Percentiles rank a stretch among this genome's conserved stretches.
phyloP scores from a whole-genome alignment of 2,113 vertebrate species.

The Stercorarius parasiticus region DNA sequence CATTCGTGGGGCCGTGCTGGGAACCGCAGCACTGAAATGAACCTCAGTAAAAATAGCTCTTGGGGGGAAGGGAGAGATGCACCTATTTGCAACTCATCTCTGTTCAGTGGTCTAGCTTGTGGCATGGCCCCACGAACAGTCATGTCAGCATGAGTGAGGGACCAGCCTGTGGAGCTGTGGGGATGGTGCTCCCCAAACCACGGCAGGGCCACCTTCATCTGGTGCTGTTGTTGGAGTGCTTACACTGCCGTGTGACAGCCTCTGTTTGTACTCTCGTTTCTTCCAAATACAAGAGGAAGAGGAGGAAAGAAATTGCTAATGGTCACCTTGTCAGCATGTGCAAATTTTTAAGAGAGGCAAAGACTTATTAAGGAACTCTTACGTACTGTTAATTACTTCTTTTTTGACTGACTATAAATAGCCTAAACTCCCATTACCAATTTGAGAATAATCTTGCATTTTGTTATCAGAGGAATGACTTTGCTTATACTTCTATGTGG shows the following conservation, averaged over 20 bases:
- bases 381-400: neutral
- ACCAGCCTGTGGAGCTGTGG: neutral
- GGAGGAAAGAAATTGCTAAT: neutral
- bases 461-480: neutral
- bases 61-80: neutral
- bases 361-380: neutral
- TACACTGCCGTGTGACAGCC: neutral
- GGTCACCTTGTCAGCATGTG: neutral
- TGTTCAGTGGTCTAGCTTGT: neutral
- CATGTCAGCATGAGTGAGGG: neutral
- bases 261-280: neutral
- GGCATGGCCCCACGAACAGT: neutral
- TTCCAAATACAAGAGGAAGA: neutral
- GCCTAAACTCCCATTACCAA: neutral
- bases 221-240: neutral
- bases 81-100: neutral
- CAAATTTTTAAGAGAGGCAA: neutral
- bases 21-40: neutral
- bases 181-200: neutral
- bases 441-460: neutral
- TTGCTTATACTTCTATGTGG: neutral
- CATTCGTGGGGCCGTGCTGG: accelerated
- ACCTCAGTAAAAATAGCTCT: neutral
- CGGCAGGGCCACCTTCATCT: neutral
- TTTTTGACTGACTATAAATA: constrained; percentile 1